Evolutionary conservation across 2,797 vertebrate genomes (phyloP).

Genomic region (Columba guinea): DNA sequence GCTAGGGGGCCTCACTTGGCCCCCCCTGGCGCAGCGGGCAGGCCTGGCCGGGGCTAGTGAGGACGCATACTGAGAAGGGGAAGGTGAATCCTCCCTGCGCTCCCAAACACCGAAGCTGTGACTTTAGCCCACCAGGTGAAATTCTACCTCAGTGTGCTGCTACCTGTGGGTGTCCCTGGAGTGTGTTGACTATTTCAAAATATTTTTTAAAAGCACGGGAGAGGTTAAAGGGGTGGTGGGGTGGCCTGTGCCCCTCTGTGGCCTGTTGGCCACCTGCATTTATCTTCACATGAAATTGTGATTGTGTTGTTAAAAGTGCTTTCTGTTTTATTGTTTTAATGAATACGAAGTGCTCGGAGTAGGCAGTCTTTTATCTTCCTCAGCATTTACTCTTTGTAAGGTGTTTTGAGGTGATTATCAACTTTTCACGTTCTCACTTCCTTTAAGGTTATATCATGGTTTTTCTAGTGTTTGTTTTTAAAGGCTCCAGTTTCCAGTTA

Average conservation of each 20-base stretch:
- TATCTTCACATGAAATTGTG: not conserved
- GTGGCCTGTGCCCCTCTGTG: accelerated
- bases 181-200: not conserved
- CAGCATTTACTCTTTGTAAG: accelerated
- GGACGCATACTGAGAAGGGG: not conserved
- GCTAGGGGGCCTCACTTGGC: not conserved
- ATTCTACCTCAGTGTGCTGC: not conserved
- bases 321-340: not conserved
- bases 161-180: not conserved
- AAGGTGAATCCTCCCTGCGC: not conserved
- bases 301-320: not conserved
- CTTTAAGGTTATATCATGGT: not conserved
- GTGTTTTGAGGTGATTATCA: not conserved
- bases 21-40: not conserved
- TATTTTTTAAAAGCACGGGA: accelerated
- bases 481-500: not conserved
- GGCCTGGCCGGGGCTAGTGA: not conserved
- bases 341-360: not conserved
- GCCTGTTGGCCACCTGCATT: not conserved
- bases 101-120: too few species aligned
- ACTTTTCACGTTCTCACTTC: not conserved
- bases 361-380: not conserved
- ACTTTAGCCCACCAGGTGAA: not conserved
- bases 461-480: not conserved
- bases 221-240: not conserved